Evolutionary conservation across 2,888 invertebrate species (phyloP).

Genomic region (Lasius platythorax): DNA sequence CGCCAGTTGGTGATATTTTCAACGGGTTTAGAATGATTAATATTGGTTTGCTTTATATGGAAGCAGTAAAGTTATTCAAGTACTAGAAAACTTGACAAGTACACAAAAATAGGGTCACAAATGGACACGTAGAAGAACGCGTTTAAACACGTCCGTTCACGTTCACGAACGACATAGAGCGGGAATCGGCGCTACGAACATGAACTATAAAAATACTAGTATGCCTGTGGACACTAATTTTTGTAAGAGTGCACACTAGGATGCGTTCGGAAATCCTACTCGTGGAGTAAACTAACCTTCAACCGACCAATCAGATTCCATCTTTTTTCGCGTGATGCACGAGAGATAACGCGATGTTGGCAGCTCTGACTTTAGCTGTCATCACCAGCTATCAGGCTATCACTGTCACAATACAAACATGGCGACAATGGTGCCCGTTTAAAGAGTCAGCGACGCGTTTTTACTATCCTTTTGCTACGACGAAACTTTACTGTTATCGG

Average conservation of each 20-base stretch:
- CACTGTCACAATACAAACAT: conserved; percentile 62
- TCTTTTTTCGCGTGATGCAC: not conserved
- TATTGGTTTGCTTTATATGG: too few relatives aligned
- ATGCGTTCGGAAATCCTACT: too few relatives aligned
- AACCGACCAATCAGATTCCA: not conserved
- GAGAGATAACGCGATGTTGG: conserved; percentile 45
- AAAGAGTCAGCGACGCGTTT: conserved; percentile 60
- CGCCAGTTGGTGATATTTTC: too few relatives aligned
- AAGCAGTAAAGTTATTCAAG: too few relatives aligned
- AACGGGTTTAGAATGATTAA: too few relatives aligned
- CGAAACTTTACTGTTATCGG: conserved; percentile 28
- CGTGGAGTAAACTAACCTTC: too few relatives aligned
- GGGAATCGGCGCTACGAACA: not conserved
- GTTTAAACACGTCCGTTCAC: too few relatives aligned
- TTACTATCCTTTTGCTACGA: conserved; percentile 30
- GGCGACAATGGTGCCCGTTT: conserved; percentile 67
- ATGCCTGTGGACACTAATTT: not conserved
- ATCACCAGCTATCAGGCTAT: not conserved
- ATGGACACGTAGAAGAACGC: too few relatives aligned
- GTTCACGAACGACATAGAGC: not conserved
- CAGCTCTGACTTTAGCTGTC: conserved; percentile 52
- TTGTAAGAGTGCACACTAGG: not conserved
- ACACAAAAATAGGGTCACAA: too few relatives aligned
- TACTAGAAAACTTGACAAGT: too few relatives aligned
- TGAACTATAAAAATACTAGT: not conserved